Percentiles rank a stretch among this genome's conserved stretches.
Conservation (phyloP, 2,888 invertebrate species). For the Pinctada fucata region DNA sequence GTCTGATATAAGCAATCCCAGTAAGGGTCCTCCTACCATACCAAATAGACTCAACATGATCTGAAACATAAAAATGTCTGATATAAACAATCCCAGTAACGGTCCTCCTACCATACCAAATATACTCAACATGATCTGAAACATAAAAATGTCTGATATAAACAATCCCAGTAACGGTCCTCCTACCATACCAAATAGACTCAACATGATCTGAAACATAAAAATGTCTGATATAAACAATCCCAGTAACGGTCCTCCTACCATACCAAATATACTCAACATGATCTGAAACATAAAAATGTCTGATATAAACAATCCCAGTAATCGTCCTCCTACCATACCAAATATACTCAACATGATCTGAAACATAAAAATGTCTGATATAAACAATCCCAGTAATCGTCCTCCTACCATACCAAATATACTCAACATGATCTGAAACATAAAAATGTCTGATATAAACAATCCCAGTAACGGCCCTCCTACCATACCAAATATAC, state of each 20-base stretch:
- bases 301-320: no score
- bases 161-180: conserved; percentile 53
- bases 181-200: conserved; percentile 72
- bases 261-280: conserved; percentile 71
- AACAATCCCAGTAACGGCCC: conserved; percentile 53
- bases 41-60: conserved; percentile 71
- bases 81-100: conserved; percentile 14
- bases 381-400: conserved; percentile 14
- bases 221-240: no score
- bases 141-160: conserved; percentile 3
- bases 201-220: conserved; percentile 64
- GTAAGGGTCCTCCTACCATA: conserved; percentile 68
- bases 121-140: conserved; percentile 68
- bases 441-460: conserved; percentile 3
- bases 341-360: conserved; percentile 71
- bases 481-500: conserved; percentile 72
- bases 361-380: conserved; percentile 42
- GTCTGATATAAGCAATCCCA: no score
- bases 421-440: conserved; percentile 68
- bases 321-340: conserved; percentile 68
- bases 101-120: conserved; percentile 73
- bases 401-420: conserved; percentile 73
- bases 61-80: conserved; percentile 41
- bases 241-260: conserved; percentile 62
- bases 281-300: conserved; percentile 56